Evolutionary conservation across 2,113 vertebrate genomes (phyloP), one percentile per base, ranked within the genome.

Genomic region (Sphaerodactylus townsendi): DNA sequence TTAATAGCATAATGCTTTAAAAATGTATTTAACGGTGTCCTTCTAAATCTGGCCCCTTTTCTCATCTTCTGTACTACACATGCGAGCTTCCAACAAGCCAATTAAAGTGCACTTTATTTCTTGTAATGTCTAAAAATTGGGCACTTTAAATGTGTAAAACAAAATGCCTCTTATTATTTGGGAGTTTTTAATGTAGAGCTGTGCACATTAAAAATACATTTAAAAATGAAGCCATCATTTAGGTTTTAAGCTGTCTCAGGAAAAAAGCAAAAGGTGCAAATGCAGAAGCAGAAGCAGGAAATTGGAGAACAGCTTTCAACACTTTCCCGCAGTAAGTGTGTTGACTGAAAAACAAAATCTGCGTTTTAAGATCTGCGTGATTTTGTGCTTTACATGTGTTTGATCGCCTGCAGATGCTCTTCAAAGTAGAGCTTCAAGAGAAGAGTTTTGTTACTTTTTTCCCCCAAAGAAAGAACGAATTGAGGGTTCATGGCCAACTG

Each of bases 181-280:
- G 92, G 71, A 88, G 92, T 86, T 92, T 93, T 91, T 87, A 93
- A 62, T 11, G 81, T 84, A 90, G 90, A 59, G 59, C 82, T 41
- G 73, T 66, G 79, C 5, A 65, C 53, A 64, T 86, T 73, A 91
- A 89, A 92, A 92, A 75, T 14, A 62, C 23, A 14, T 84, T 86
- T 62, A 79, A 73, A 87, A 88, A 73, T 13, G 62, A 87, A 86
- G 89, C 23, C 19, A 25, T 46, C 77, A 86, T 89, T 92, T 83
- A 48, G 13, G 68, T 79, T 89, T 87, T 89, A 88, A 72, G 86
- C 85, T 89, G 89, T 56, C 85, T 91, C 68, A 69, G 74, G 74
- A 77, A 56, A n/a, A 90, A 82, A 82, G 86, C 75, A 83, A 39
- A 80, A 28, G 87, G 84, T 82, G 77, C 64, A n/a, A 86, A 50